phyloP scores from a whole-genome alignment of 1,140 invertebrate genomes.

The Leucophenga varia region DNA sequence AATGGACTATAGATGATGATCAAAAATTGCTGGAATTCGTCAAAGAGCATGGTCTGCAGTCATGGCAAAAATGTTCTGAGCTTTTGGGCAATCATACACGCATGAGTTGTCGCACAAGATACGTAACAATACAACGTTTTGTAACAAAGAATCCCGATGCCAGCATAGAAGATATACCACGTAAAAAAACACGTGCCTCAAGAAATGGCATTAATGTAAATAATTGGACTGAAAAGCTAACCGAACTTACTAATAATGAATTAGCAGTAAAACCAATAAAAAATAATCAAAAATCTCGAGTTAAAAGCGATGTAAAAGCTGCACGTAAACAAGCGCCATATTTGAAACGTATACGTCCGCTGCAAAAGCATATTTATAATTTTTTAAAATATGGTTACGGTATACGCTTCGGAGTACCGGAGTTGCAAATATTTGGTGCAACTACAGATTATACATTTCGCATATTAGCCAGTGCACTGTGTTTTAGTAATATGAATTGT shows the following conservation, averaged over 20 bases:
- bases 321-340: too few species aligned
- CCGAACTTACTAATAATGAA: not conserved
- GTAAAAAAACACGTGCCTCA: slow-evolving; percentile 17
- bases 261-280: not conserved
- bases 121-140: slow-evolving; percentile 50
- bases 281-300: not conserved
- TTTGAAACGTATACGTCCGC: not conserved
- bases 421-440: slow-evolving; percentile 5
- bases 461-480: slow-evolving; percentile 10
- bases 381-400: slow-evolving; percentile 46
- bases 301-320: too few species aligned
- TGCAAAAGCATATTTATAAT: slow-evolving; percentile 18
- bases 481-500: too few species aligned
- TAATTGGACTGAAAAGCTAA: slow-evolving; percentile 44
- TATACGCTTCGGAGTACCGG: slow-evolving; percentile 14
- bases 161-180: slow-evolving; percentile 40
- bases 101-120: slow-evolving; percentile 58
- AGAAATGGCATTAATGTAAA: slow-evolving; percentile 27
- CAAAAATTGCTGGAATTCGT: slow-evolving; percentile 53
- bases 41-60: slow-evolving; percentile 38
- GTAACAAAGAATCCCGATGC: slow-evolving; percentile 45
- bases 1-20: slow-evolving; percentile 59
- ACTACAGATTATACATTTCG: slow-evolving; percentile 8
- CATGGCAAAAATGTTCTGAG: slow-evolving; percentile 57
- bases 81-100: slow-evolving; percentile 56